phyloP scores from a whole-genome alignment of 2,113 vertebrate species.

The Crocuta crocuta region DNA sequence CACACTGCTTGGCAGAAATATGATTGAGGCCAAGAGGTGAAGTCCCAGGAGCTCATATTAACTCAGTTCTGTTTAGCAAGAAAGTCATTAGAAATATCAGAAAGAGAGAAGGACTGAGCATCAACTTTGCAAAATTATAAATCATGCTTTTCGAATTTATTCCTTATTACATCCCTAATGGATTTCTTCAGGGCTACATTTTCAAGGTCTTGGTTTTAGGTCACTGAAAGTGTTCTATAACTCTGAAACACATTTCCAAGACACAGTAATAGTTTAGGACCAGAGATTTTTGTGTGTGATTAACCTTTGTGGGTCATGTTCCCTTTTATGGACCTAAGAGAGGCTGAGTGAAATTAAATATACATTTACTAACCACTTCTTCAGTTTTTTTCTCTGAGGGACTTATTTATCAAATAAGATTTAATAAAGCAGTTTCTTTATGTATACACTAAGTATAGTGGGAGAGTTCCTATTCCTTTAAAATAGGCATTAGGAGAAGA shows the following conservation, averaged over 20 bases:
- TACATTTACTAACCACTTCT: not conserved
- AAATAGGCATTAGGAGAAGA: not conserved
- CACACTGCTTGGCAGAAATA: constrained; percentile 11
- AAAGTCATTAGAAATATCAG: not conserved
- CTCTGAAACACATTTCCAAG: constrained; percentile 19
- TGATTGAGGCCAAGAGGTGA: not conserved
- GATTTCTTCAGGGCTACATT: constrained; percentile 29
- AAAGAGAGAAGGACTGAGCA: constrained; percentile 13
- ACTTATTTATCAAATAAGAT: not conserved
- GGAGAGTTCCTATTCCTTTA: not conserved
- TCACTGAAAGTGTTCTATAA: not conserved
- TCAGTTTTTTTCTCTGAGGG: constrained; percentile 17
- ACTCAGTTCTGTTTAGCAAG: constrained; percentile 46
- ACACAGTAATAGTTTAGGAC: not conserved
- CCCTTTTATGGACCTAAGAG: not conserved
- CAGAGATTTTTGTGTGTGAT: not conserved
- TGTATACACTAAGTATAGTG: not conserved
- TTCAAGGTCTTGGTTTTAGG: not conserved
- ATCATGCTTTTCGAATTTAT: not conserved
- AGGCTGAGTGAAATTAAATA: constrained; percentile 34
- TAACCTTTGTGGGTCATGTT: not conserved
- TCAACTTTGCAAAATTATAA: constrained; percentile 36
- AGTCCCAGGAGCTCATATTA: not conserved
- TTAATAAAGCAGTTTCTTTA: not conserved
- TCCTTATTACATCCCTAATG: constrained; percentile 46